Evolutionary conservation across 2,113 vertebrate species (phyloP), one percentile per base, ranked within the genome.

Genomic region (Pimephales promelas): DNA sequence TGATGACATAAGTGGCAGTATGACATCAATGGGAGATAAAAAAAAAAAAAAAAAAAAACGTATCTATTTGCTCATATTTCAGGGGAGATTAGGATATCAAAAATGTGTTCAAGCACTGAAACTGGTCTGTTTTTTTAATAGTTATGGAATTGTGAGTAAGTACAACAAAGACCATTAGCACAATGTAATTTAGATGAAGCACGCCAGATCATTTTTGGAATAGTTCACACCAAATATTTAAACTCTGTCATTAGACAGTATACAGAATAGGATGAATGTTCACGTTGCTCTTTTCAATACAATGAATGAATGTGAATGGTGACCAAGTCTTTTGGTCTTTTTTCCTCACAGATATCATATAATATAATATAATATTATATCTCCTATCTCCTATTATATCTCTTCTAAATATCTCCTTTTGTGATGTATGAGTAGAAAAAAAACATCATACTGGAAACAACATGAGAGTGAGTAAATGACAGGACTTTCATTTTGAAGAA

Each of bases 21-120:
- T 87, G 84, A 87, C 86, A 83, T 85, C 84, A 86, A 79, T 72
- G 68, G 6, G 43, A 54, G 77, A 49, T 66, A 36, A 45, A 78
- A 66, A 36, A 34, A 57, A 76, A 47, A 49, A 49, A 9, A 40
- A 40, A n/a, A n/a, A n/a, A n/a, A n/a, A n/a, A n/a, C n/a, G n/a
- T 40, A 40, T 40, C 1, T 40, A 40, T 40, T 84, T 82, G 20
- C 36, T 80, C 20, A 36, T 6, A 57, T 64, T 11, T 80, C 28
- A 80, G 16, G 56, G 73, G 56, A 64, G 28, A 62, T 34, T 36
- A 74, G 10, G 4, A 10, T 31, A 72, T 72, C n/a, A 45, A 72
- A 72, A 72, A n/a, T 49, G 40, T 49, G 11, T 9, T 16, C 49
- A 59, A 31, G 14, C 24, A 73, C 6, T 24, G 11, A 34, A 28